Conservation (phyloP, 2,113 vertebrate genomes). For the Trematomus loennbergii region DNA sequence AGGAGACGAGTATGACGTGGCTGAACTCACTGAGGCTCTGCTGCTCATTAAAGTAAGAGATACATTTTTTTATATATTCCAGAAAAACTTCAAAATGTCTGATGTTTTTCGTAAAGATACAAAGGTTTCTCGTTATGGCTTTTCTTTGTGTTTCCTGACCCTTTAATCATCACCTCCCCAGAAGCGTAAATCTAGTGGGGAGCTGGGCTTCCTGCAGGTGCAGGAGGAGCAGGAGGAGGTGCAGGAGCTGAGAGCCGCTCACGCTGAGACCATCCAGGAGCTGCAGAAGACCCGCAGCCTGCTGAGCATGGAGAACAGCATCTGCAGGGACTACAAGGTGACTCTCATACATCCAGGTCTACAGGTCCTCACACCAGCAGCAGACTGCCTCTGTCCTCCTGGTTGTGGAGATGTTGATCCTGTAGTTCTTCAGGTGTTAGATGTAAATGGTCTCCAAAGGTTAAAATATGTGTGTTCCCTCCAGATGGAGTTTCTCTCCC, state of each 20-base stretch:
- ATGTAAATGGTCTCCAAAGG: too few species aligned
- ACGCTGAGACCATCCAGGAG: slow-evolving; percentile 94
- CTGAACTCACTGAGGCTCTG: slow-evolving; percentile 88
- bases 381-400: too few species aligned
- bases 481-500: too few species aligned
- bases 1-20: slow-evolving; percentile 84
- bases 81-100: too few species aligned
- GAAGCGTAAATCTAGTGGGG: slow-evolving; percentile 82
- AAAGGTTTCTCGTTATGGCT: too few species aligned
- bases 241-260: slow-evolving; percentile 85
- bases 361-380: too few species aligned
- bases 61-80: too few species aligned
- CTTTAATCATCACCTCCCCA: slow-evolving; percentile 52
- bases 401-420: too few species aligned
- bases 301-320: slow-evolving; percentile 92
- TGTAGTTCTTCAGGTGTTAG: too few species aligned
- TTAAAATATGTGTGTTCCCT: too few species aligned
- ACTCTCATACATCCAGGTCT: too few species aligned
- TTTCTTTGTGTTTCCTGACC: background rate
- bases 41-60: slow-evolving; percentile 86
- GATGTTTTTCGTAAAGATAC: too few species aligned
- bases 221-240: slow-evolving; percentile 74
- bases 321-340: slow-evolving; percentile 94
- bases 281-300: slow-evolving; percentile 95
- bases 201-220: slow-evolving; percentile 85